Base-by-base conservation (phyloP, 1,140 invertebrate species). In the Cepaea nemoralis region DNA sequence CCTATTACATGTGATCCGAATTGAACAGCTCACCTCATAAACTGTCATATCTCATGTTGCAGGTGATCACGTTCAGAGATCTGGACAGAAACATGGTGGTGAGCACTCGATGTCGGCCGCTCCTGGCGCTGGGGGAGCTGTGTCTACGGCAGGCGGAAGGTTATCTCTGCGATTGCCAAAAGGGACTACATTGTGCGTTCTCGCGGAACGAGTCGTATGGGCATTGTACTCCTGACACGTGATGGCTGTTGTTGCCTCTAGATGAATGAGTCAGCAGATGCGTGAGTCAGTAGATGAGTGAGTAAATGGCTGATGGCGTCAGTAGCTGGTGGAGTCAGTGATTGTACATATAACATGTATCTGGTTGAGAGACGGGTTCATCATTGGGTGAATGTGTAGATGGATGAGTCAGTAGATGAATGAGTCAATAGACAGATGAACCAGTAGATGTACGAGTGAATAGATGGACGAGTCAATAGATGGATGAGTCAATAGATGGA, bases 21-120 rank as follows among this genome's bases (percentile, higher is more conserved):
- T n/a, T n/a, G n/a, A n/a, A n/a, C n/a, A n/a, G n/a, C n/a, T n/a
- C n/a, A n/a, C n/a, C n/a, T n/a, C n/a, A n/a, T n/a, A n/a, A n/a
- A n/a, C n/a, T n/a, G n/a, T n/a, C n/a, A n/a, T n/a, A n/a, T n/a
- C n/a, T n/a, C n/a, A n/a, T n/a, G n/a, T 39, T 71, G 6, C 76
- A 77, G 76, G 76, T 77, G 55, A 77, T 77, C 8, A 55, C 50
- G 0, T 77, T 77, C 55, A 48, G 39, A 66, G 76, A 77, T 24
- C 33, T 77, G 55, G 55, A 77, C 55, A 77, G n/a, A 33, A 35
- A 63, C 14, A 48, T 42, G 31, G 19, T 35, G 40, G 55, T 66
- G 6, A 39, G 76, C 22, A 77, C 55, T 19, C 48, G 27, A 27
- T 77, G 76, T 33, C n/a, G 45, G 22, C 76, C 76, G 12, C 37